Conservation (phyloP, 2,888 invertebrate genomes). For the Stramonita haemastoma region DNA sequence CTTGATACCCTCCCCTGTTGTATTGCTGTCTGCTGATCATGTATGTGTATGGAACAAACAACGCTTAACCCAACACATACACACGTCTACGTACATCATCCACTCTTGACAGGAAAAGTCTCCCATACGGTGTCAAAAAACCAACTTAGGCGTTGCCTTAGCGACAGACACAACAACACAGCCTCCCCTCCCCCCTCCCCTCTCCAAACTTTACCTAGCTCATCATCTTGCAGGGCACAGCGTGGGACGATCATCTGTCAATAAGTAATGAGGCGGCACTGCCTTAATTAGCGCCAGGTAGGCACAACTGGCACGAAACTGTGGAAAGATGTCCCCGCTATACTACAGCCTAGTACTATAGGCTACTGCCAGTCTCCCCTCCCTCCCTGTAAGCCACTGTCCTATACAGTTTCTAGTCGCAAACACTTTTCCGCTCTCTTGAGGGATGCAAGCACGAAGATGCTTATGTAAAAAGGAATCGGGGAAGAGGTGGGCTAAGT, state of each 20-base stretch:
- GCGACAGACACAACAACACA: not conserved
- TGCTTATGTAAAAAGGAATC: not conserved
- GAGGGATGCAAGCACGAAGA: not conserved
- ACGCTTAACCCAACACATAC: not conserved
- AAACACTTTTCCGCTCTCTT: no score
- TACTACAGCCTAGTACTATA: no score
- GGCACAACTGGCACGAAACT: not conserved
- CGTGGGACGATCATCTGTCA: not conserved
- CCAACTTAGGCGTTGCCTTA: not conserved
- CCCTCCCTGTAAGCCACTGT: no score
- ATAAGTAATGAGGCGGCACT: conserved; percentile 14
- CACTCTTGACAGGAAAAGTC: not conserved
- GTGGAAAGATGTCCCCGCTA: no score
- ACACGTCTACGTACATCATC: not conserved
- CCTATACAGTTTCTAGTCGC: no score
- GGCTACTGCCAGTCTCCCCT: no score
- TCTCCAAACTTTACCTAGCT: not conserved
- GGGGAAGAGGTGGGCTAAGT: not conserved
- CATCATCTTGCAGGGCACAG: not conserved
- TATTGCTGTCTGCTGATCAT: no score
- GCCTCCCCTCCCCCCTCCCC: not conserved
- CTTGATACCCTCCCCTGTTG: no score
- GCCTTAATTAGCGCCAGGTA: not conserved
- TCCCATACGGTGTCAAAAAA: not conserved
- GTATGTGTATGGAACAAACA: no score